These are phyloP conservation scores for Thripadectes ignobilis DNA, from an alignment of 2,797 vertebrate species.

Conservation along the genomic window DNA sequence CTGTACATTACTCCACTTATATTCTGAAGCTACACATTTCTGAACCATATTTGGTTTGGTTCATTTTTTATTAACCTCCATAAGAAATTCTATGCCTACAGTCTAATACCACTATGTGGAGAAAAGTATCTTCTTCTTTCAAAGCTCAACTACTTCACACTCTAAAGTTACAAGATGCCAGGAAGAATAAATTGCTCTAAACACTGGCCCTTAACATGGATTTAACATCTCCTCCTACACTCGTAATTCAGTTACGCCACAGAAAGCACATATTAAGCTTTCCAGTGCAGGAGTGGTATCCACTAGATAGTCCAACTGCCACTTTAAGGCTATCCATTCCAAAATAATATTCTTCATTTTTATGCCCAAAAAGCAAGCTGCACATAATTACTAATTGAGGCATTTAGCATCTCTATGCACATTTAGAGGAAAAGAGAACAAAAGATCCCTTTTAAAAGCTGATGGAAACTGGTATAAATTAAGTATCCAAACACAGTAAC, in stretches of 20 bases:
- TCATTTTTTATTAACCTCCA: background rate
- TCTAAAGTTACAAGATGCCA: background rate
- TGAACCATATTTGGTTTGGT: background rate
- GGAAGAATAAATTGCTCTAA: background rate
- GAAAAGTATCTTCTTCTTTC: background rate
- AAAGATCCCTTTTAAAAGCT: background rate
- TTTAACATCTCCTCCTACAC: background rate
- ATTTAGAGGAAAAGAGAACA: slow-evolving; percentile 18
- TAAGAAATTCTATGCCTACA: background rate
- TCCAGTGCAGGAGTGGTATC: background rate
- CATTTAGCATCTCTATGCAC: background rate
- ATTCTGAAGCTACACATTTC: background rate
- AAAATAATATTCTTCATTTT: background rate
- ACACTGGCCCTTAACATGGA: background rate
- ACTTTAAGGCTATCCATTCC: background rate
- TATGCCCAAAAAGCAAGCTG: background rate
- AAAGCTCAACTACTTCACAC: background rate
- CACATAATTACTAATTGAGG: background rate
- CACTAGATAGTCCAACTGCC: background rate
- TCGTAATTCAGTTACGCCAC: background rate
- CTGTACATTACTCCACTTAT: background rate
- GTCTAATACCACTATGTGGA: background rate
- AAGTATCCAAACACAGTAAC: background rate
- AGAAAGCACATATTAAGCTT: background rate
- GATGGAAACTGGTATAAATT: background rate